A percentile compares a stretch with the other conserved stretches of the same genome.
These are phyloP conservation scores for Rhynchophorus ferrugineus DNA, from an alignment of 1,140 invertebrate species.

Conservation along the genomic window DNA sequence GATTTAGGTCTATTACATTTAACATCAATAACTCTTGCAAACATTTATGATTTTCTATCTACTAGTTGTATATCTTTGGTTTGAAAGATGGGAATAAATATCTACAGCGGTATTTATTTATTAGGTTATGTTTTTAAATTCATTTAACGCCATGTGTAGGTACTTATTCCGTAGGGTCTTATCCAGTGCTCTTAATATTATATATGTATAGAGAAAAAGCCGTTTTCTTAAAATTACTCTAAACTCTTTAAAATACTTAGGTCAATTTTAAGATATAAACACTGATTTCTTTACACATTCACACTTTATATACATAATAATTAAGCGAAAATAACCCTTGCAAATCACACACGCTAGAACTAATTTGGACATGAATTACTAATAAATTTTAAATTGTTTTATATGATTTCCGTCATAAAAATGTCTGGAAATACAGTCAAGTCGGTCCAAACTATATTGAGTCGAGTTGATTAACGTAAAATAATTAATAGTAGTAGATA, in stretches of 20 bases:
- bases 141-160: neutral
- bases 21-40: conserved; percentile 3
- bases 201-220: conserved; percentile 1
- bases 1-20: conserved; percentile 8
- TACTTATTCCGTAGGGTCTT: neutral
- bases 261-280: conserved; percentile 2
- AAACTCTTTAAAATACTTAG: conserved; percentile 2
- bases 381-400: neutral
- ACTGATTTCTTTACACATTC: conserved; percentile 3
- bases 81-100: neutral
- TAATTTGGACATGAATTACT: neutral
- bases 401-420: neutral
- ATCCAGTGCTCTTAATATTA: conserved; percentile 2
- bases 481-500: too few species aligned
- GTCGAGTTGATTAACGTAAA: too few species aligned
- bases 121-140: neutral
- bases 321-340: neutral
- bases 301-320: conserved; percentile 2
- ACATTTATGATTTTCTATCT: neutral
- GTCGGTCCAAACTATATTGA: too few species aligned
- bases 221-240: conserved; percentile 2
- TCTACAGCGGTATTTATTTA: neutral
- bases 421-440: too few species aligned
- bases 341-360: neutral
- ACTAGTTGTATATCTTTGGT: conserved; percentile 1